A percentile compares a stretch with the other conserved stretches of the same genome.
Conservation (phyloP, 2,113 vertebrate species). For the Percina caprodes region DNA sequence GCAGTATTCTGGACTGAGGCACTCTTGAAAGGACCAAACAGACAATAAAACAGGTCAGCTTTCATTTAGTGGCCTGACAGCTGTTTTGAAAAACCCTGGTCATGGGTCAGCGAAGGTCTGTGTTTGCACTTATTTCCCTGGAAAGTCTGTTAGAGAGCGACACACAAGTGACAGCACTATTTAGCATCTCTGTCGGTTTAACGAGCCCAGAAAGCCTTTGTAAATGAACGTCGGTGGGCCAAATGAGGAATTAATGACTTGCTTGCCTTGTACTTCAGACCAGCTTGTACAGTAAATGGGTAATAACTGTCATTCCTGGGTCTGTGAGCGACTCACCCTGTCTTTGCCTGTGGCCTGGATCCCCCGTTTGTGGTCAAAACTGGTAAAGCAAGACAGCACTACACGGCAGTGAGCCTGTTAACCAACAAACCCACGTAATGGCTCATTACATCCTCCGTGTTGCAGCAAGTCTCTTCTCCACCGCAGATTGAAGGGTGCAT, state of each 20-base stretch:
- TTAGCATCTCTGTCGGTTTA: conserved; percentile 51
- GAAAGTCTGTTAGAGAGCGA: conserved; percentile 1
- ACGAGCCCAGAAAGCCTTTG: conserved; percentile 35
- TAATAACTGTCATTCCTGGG: conserved; percentile 56
- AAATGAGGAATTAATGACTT: conserved; percentile 56
- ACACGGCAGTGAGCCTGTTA: conserved; percentile 25
- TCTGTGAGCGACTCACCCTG: neutral
- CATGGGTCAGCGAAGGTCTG: conserved; percentile 36
- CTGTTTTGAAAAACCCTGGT: conserved; percentile 38
- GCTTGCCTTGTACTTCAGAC: conserved; percentile 13
- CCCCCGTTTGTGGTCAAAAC: conserved; percentile 48
- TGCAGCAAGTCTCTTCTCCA: conserved; percentile 9
- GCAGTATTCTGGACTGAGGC: neutral
- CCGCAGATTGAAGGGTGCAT: conserved; percentile 12
- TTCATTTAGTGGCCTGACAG: conserved; percentile 33
- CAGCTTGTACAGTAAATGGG: conserved; percentile 5
- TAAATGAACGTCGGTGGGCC: conserved; percentile 13
- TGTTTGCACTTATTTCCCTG: neutral
- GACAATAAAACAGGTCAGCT: conserved; percentile 36
- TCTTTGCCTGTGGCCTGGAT: conserved; percentile 5
- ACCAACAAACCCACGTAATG: conserved; percentile 39
- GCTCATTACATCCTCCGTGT: conserved; percentile 44
- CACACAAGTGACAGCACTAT: conserved; percentile 19
- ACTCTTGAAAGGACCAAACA: neutral
- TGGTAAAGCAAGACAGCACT: conserved; percentile 17